Conservation (phyloP, 2,113 vertebrate genomes). For the Verasper variegatus region DNA sequence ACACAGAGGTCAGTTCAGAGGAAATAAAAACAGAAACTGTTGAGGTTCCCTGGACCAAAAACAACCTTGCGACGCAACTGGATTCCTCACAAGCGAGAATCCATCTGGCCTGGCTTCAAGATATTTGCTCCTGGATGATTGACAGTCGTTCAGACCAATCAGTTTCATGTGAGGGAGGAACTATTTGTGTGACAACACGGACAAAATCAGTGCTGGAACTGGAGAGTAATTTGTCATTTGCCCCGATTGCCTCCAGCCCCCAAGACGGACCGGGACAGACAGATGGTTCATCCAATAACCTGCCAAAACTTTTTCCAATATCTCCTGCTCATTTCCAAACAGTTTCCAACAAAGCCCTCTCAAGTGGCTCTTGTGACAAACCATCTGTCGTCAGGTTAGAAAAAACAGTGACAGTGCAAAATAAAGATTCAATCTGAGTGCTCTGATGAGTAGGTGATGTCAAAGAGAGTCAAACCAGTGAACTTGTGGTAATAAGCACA, state of each 20-base stretch:
- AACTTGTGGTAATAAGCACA: background rate
- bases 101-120: background rate
- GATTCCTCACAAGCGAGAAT: background rate
- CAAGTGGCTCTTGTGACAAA: background rate
- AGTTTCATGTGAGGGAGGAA: background rate
- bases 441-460: background rate
- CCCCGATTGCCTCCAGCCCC: no score
- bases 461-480: background rate
- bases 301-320: background rate
- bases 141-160: background rate
- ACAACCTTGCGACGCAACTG: background rate
- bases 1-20: conserved; percentile 20
- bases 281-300: background rate
- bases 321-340: background rate
- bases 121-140: no score
- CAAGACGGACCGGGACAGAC: background rate
- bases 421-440: background rate
- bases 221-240: background rate
- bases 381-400: background rate
- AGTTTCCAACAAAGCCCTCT: background rate
- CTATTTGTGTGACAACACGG: background rate
- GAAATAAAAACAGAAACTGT: conserved; percentile 35
- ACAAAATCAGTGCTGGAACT: no score
- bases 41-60: conserved; percentile 13
- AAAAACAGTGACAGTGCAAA: background rate